Evolutionary conservation across 2,888 invertebrate genomes (phyloP), one percentile per base, ranked within the genome.

Genomic region (Protophormia terraenovae): DNA sequence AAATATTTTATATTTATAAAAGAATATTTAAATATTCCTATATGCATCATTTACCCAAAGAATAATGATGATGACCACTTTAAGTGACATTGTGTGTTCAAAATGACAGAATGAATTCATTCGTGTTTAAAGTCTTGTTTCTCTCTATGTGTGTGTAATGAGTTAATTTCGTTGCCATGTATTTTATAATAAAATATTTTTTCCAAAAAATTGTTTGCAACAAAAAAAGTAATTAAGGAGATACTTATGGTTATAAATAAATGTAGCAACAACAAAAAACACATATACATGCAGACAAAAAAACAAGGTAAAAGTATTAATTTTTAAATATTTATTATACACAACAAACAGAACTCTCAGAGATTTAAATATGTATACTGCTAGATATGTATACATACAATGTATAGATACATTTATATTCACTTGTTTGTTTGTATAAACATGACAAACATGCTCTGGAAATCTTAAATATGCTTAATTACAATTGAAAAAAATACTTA

Each of bases 251-350:
- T 64, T 81, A 62, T 22, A 73, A 62, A 82, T 55, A 35, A n/a
- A 35, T 22, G 38, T 14, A n/a, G n/a, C n/a, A n/a, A n/a, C n/a
- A n/a, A 62, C 16, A 38, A 58, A 53, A n/a, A n/a, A n/a, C n/a
- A n/a, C 12, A 24, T 7, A 53, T 1, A 38, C 35, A n/a, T 22
- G 27, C 27, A n/a, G 0, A 29, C 29, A 62, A 62, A 53, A 47
- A 41, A 78, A 69, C 10, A 62, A 76, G 78, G 78, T 75, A 85
- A 79, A 85, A 75, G 50, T 73, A 78, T 45, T 45, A 45, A 27
- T 45, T 58, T 76, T 24, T 45, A 78, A 85, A 82, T 85, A 85
- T 85, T 85, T 82, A 79, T 82, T 85, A 82, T 47, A 67, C 41
- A 55, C 32, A 60, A 69, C 24, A 14, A 38, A 64, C 60, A 60